Percentiles rank a stretch among this genome's conserved stretches.
Conservation (phyloP, 2,797 vertebrate genomes). For the Nannoperca australis region DNA sequence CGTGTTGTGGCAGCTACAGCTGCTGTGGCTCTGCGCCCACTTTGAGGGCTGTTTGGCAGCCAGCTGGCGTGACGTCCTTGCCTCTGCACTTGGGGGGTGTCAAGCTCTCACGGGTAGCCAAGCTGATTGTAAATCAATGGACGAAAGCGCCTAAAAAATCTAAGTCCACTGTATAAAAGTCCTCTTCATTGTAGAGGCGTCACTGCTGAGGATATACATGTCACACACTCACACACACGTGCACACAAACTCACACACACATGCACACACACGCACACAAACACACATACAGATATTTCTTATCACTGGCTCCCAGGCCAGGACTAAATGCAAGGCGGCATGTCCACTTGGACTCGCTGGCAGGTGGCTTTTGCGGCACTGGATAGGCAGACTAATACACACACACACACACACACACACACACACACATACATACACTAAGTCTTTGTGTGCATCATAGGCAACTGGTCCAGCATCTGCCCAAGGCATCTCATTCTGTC, state of each 20-base stretch:
- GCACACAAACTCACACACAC: constrained; percentile 35
- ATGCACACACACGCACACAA: constrained; percentile 37
- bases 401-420: constrained; percentile 12
- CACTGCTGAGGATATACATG: constrained; percentile 47
- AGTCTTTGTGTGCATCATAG: constrained; percentile 41
- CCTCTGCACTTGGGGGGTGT: constrained; percentile 5
- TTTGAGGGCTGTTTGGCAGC: constrained; percentile 60
- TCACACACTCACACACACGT: constrained; percentile 50
- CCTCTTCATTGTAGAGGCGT: constrained; percentile 36
- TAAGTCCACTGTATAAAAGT: constrained; percentile 30
- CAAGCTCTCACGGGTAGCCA: constrained; percentile 55
- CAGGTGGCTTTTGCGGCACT: constrained; percentile 67
- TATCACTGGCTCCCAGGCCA: constrained; percentile 82
- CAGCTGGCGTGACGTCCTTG: constrained; percentile 67
- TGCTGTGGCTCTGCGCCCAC: constrained; percentile 64
- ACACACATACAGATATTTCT: constrained; percentile 65
- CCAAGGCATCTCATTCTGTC: constrained; percentile 64
- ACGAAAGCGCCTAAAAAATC: constrained; percentile 42
- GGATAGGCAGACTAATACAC: constrained; percentile 49
- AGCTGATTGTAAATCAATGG: constrained; percentile 65
- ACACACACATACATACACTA: not conserved
- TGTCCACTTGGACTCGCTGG: constrained; percentile 72
- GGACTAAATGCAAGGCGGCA: constrained; percentile 70
- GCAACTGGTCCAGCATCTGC: constrained; percentile 74
- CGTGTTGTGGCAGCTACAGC: constrained; percentile 67